Base-by-base conservation (phyloP, 2,797 vertebrate genomes). In the Sparidentex hasta region DNA sequence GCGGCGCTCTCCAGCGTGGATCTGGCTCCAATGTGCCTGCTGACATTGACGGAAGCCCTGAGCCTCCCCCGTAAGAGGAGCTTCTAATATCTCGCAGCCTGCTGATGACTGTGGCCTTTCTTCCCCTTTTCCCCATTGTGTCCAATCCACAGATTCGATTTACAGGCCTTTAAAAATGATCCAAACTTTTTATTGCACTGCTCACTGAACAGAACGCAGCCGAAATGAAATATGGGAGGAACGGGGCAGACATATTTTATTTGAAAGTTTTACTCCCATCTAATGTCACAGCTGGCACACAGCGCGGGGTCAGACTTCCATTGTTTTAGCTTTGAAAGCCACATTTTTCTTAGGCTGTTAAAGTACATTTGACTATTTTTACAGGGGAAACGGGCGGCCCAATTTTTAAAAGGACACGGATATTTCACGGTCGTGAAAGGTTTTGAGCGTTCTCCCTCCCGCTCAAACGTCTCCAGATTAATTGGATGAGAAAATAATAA, bases 21-120 rank as follows among this genome's bases (percentile, higher is more conserved):
- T 83, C 76, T 72, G 11, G 76, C 80, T 83, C 85, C 64, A 86
- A 90, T 92, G 90, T 91, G 79, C 84, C 80, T 46, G 73, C 76
- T 89, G 88, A 91, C 92, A 95, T 92, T 95, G 94, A 96, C 93
- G 65, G 65, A 93, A 92, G 74, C 87, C 78, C 82, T 0, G 46
- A 86, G 83, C 84, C 74, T 78, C 88, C 71, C 80, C 85, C 27
- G 65, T 74, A 83, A 83, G 87, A 87, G 81, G 64, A 86, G 71
- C 84, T 25, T 87, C 80, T 89, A 86, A 92, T 90, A 89, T 87
- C 87, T 80, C 20, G 83, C 90, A 69, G 88, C 69, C 82, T 89
- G 93, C 90, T 95, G 95, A 96, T 96, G 93, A 93, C 95, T 95
- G 88, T 91, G 88, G 80, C 92, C 90, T 92, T 90, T 90, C 84